These are phyloP conservation scores for Tonatia bakeri DNA, from an alignment of 2,113 vertebrate species.

Conservation along the genomic window DNA sequence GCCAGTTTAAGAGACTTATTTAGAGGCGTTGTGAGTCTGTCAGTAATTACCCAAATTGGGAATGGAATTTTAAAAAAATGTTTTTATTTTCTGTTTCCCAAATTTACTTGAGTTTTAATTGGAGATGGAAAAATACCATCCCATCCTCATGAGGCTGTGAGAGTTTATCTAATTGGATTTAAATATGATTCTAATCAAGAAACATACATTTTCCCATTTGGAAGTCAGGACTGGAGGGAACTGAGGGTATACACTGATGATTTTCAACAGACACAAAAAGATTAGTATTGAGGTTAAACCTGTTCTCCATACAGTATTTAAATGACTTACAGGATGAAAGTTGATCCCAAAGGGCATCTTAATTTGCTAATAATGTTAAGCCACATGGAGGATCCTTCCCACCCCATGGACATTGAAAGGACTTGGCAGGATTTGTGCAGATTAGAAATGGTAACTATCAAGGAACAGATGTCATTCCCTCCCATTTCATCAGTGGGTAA, in stretches of 20 bases:
- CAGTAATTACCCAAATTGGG: constrained; percentile 16
- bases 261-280: constrained; percentile 65
- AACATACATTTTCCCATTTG: constrained; percentile 64
- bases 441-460: constrained; percentile 71
- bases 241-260: constrained; percentile 48
- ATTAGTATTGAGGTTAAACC: constrained; percentile 74
- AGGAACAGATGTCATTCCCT: constrained; percentile 75
- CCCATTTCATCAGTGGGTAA: constrained; percentile 68
- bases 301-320: constrained; percentile 73
- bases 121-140: constrained; percentile 65
- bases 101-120: neutral
- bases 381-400: constrained; percentile 48
- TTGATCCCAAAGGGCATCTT: constrained; percentile 71
- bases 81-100: neutral
- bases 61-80: neutral
- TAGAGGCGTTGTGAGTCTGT: neutral
- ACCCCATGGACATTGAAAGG: constrained; percentile 70
- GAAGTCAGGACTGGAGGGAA: constrained; percentile 62
- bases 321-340: constrained; percentile 73
- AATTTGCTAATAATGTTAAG: constrained; percentile 80
- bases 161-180: constrained; percentile 79
- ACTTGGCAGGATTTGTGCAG: constrained; percentile 67
- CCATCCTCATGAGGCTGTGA: constrained; percentile 46
- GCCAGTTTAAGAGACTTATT: neutral
- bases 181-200: constrained; percentile 74